Evolutionary conservation across 37 sponge, comb jelly and placozoan genomes (phyloP).

Genomic region (Mnemiopsis leidyi): DNA sequence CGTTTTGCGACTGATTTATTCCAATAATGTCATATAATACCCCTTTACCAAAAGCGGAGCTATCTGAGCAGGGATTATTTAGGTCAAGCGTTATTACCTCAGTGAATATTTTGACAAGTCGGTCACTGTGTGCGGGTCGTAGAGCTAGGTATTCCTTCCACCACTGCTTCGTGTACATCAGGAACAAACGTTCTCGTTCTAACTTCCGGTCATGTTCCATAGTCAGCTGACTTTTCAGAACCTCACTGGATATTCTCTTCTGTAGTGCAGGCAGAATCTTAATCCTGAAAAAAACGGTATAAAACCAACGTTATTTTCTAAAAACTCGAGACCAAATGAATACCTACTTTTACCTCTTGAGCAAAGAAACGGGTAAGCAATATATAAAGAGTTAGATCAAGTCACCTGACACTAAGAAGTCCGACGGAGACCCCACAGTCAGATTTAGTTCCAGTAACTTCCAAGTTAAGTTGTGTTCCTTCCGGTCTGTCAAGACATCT

Average conservation of each 20-base stretch:
- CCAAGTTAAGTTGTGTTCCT: constrained; percentile 9
- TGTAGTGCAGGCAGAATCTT: neutral
- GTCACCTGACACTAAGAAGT: neutral
- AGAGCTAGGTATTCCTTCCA: constrained; percentile 91
- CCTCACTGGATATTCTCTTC: constrained; percentile 57
- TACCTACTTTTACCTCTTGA: too few relatives aligned
- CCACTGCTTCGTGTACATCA: constrained; percentile 97
- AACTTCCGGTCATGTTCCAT: constrained; percentile 75
- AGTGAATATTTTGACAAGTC: constrained; percentile 93
- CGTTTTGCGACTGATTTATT: too few relatives aligned
- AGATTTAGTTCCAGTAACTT: constrained; percentile 38
- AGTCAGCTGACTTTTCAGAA: constrained; percentile 74
- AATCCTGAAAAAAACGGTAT: neutral
- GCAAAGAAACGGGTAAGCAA: too few relatives aligned
- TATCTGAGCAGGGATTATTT: too few relatives aligned
- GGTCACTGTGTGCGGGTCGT: constrained; percentile 72
- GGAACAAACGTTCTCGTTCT: constrained; percentile 87
- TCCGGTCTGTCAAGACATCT: neutral
- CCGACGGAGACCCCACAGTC: constrained; percentile 62
- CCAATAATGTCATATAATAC: too few relatives aligned
- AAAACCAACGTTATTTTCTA: too few relatives aligned
- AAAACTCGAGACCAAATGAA: too few relatives aligned
- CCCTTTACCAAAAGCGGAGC: too few relatives aligned
- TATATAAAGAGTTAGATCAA: too few relatives aligned
- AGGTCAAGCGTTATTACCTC: too few relatives aligned